A percentile compares a stretch with the other conserved stretches of the same genome.
Conservation (phyloP, 2,888 invertebrate genomes). For the Bombylius major region DNA sequence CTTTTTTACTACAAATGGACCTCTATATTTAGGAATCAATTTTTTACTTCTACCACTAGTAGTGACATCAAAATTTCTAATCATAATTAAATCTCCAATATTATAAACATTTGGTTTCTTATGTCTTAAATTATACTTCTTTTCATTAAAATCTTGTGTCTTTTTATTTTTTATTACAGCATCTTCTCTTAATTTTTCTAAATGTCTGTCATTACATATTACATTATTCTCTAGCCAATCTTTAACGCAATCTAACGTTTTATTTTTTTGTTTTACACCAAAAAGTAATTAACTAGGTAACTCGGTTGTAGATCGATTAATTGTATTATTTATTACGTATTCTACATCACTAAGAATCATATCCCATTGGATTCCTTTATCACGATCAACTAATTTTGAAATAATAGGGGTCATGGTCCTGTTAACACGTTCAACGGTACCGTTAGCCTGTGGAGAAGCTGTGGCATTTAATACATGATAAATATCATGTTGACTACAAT, state of each 20-base stretch:
- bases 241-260: too few relatives aligned
- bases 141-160: slow-evolving; percentile 16
- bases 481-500: not conserved
- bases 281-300: too few relatives aligned
- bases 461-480: not conserved
- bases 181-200: slow-evolving; percentile 12
- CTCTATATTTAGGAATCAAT: slow-evolving; percentile 15
- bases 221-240: too few relatives aligned
- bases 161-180: slow-evolving; percentile 11
- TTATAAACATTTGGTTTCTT: slow-evolving; percentile 12
- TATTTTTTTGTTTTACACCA: too few relatives aligned
- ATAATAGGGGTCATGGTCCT: not conserved
- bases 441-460: not conserved
- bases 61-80: slow-evolving; percentile 12
- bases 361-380: not conserved
- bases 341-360: not conserved
- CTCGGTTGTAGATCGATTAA: too few relatives aligned
- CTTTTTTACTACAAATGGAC: slow-evolving; percentile 13
- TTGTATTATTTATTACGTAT: slow-evolving; percentile 6
- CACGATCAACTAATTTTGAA: not conserved
- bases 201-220: too few relatives aligned
- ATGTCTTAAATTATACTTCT: slow-evolving; percentile 2
- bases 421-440: not conserved
- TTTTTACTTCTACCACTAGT: slow-evolving; percentile 6
- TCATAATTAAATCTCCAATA: slow-evolving; percentile 15